Evolutionary conservation across 2,113 vertebrate species (phyloP), one percentile per base, ranked within the genome.

Genomic region (Megaleporinus macrocephalus): DNA sequence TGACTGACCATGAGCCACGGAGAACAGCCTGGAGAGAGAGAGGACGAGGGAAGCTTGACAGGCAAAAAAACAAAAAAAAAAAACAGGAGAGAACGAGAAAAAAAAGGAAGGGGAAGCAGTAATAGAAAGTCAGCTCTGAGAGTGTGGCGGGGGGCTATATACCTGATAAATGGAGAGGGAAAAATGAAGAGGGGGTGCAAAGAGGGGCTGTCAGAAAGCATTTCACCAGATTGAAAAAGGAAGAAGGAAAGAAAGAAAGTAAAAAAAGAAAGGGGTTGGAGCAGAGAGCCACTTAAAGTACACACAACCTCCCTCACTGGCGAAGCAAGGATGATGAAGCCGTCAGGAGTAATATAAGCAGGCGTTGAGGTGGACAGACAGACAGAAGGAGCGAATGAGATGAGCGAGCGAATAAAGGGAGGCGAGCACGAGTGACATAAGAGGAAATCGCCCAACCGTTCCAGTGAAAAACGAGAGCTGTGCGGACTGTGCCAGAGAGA

Each of bases 1-100:
- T 94, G 90, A 95, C 51, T 73, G 36, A 53, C 29, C 57, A 74
- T 47, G 26, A 80, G 69, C 18, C 10, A 76, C 22, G 41, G 70
- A 72, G 16, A 77, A 66, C 85, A 73, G 18, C 22, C 26, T 3
- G 29, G 36, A 9, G 20, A 65, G 29, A 75, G 26, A 20, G 61
- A 57, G 14, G 15, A 26, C 4, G 36, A 61, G 70, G 53, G 73
- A 73, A 53, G 69, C 30, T 36, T n/a, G 5, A 13, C 22, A 20
- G 41, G 66, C 72, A 59, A 1, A 78, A 29, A 70, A 36, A 76
- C 11, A 9, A 29, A 33, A 59, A 72, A 80, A 85, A 13, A 10
- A 36, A 69, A 12, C 59, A 74, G 82, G 18, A 1, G 74, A 82
- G 75, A 86, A 13, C 71, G 33, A 15, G 41, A 80, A 36, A 59